Percentiles rank a stretch among this genome's conserved stretches.
These are phyloP conservation scores for Tenthredo distinguenda DNA, from an alignment of 2,888 invertebrate genomes.

Conservation along the genomic window DNA sequence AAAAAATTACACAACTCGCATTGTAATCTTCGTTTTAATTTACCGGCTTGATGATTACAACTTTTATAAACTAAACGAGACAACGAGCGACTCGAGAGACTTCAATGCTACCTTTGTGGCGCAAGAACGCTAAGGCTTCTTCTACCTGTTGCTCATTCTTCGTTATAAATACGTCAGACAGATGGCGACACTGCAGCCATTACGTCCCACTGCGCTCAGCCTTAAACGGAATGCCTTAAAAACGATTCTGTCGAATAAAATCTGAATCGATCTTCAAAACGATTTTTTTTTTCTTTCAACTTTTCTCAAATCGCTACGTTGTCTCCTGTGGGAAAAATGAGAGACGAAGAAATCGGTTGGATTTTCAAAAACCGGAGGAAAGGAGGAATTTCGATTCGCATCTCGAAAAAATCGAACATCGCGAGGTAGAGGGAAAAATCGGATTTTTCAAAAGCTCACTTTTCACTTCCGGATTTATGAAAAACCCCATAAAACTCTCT, in stretches of 20 bases:
- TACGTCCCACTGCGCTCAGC: no score
- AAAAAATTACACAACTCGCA: background rate
- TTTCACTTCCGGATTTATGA: no score
- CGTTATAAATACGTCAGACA: background rate
- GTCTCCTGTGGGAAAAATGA: no score
- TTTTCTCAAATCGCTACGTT: no score
- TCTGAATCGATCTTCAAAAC: no score
- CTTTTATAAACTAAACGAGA: constrained; percentile 36
- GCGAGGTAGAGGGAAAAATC: background rate
- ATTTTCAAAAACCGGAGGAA: no score
- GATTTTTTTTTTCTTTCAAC: no score
- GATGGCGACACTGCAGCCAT: constrained; percentile 30
- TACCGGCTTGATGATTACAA: constrained; percentile 6
- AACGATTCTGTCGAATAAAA: no score
- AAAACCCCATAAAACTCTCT: background rate
- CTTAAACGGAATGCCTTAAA: no score
- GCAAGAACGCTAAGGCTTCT: background rate
- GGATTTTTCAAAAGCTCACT: background rate
- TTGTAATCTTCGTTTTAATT: constrained; percentile 41
- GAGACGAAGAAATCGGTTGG: no score
- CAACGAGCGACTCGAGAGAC: background rate
- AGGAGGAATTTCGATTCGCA: no score
- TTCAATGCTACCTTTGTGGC: constrained; percentile 38
- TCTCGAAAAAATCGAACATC: background rate
- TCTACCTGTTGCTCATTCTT: background rate